Base-by-base conservation (phyloP, 2,797 vertebrate genomes). In the Coranthus polyacanthus region DNA sequence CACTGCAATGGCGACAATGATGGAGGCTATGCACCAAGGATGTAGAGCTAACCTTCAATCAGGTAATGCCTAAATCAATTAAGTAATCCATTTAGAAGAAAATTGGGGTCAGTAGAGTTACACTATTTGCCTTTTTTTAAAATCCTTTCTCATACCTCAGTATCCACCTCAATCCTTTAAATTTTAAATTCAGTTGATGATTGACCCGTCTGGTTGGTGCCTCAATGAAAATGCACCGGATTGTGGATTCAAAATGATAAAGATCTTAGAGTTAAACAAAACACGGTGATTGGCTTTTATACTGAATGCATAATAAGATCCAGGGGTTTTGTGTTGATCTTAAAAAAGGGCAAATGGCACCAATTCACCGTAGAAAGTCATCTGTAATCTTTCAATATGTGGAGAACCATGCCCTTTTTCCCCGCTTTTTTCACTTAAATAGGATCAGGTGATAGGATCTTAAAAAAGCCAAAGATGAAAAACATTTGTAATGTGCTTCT, bases 31-130 rank as follows among this genome's bases (percentile, higher is more conserved):
- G 29, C 29, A 32, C 7, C 29, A 32, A 32, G 8, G 7, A 32
- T 9, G 29, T 32, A 32, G 29, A 32, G 29, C 29, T 32, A 49
- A 50, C 18, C 39, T 21, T 32, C 38, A n/a, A 58, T 37, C 15
- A 26, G 49, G 15, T 57, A 57, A 44, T 32, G 41, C 11, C n/a
- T 26, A 57, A 57, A 47, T 45, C 44, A 42, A 18, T 15, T 45
- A 42, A 24, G 17, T 34, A 37, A 34, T 49, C 26, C 43, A 56
- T 44, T 39, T 29, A 21, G 12, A 55, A 4, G 15, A 47, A 67
- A 17, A 44, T 49, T 21, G 22, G 17, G 47, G 38, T 44, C 26
- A 21, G 21, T 11, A 13, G 45, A 47, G 29, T 45, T 37, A 17
- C 9, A 39, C 15, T 32, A 20, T 24, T 21, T 43, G n/a, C 20